Percentiles rank a stretch among this genome's conserved stretches.
Evolutionary conservation across 2,797 vertebrate species (phyloP).

Genomic region (Lutjanus argentimaculatus): DNA sequence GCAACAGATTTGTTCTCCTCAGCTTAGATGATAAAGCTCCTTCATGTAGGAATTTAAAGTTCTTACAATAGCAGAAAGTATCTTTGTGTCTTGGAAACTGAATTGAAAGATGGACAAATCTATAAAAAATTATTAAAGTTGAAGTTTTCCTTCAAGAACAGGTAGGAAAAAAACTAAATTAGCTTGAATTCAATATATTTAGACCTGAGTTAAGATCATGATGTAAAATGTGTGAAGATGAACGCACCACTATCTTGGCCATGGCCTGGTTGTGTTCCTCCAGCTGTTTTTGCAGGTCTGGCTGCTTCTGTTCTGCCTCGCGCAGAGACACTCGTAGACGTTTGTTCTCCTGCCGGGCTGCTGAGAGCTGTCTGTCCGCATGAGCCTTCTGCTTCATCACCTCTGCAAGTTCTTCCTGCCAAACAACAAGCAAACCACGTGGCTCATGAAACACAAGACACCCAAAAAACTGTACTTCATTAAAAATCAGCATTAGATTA

Average conservation of each 20-base stretch:
- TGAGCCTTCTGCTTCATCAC: neutral
- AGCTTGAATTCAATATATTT: neutral
- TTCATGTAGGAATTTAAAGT: no score
- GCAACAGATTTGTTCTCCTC: no score
- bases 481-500: neutral
- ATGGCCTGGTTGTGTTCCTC: constrained; percentile 9
- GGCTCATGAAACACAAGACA: neutral
- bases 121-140: neutral
- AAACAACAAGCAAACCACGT: neutral
- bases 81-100: no score
- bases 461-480: neutral
- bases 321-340: constrained; percentile 28
- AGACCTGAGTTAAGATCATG: neutral
- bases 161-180: neutral
- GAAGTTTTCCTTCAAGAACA: neutral
- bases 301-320: constrained; percentile 23
- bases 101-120: neutral
- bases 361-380: neutral
- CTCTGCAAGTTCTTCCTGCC: constrained; percentile 18
- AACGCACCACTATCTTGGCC: constrained; percentile 36
- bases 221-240: neutral
- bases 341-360: constrained; percentile 38
- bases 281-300: constrained; percentile 13
- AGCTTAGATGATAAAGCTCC: no score
- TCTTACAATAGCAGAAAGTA: no score